These are phyloP conservation scores for Agapornis canus DNA, from an alignment of 2,797 vertebrate genomes.

Conservation along the genomic window DNA sequence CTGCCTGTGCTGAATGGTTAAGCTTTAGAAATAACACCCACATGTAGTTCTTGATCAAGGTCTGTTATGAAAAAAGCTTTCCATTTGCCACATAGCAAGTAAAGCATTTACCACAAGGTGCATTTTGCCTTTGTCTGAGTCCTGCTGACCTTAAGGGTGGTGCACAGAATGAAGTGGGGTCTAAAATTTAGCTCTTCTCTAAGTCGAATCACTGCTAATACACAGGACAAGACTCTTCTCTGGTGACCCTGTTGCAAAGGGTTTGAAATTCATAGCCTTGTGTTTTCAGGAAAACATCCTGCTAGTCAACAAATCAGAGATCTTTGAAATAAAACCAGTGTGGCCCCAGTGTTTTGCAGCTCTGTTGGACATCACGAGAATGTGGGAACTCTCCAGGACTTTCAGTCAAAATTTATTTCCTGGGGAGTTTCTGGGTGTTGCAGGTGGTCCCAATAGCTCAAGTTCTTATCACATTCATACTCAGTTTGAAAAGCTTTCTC, in stretches of 20 bases:
- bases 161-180: not conserved
- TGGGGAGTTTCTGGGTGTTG: not conserved
- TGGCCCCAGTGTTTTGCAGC: not conserved
- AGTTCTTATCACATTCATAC: not conserved
- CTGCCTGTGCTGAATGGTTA: not conserved
- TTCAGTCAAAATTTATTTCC: not conserved
- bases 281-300: not conserved
- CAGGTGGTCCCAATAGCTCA: not conserved
- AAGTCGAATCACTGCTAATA: not conserved
- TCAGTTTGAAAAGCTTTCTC: not conserved
- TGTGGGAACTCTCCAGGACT: not conserved
- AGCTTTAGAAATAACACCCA: not conserved
- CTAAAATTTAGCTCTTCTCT: not conserved
- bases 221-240: rapidly evolving
- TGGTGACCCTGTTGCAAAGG: not conserved
- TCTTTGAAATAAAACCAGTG: not conserved
- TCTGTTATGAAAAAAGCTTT: not conserved
- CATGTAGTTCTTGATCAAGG: not conserved
- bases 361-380: not conserved
- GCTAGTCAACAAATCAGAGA: not conserved
- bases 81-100: rapidly evolving
- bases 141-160: not conserved
- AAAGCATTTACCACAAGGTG: rapidly evolving
- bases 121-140: not conserved
- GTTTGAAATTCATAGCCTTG: not conserved